Evolutionary conservation across 1,140 invertebrate genomes (phyloP).

Genomic region (Lordiphosa clarofinis): DNA sequence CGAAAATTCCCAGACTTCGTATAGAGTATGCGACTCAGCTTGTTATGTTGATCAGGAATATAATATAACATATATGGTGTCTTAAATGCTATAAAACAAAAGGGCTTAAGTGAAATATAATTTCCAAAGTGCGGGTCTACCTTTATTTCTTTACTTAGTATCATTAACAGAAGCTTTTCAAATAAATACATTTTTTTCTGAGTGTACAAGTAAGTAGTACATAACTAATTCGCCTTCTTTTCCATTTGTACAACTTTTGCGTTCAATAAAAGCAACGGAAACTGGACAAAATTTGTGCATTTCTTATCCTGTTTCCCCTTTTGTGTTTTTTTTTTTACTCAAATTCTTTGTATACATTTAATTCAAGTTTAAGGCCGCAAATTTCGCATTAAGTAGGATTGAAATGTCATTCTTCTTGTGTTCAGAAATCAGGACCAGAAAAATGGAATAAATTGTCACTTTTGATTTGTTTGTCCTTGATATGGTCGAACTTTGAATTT

Average conservation of each 20-base stretch:
- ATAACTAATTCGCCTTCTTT: too few species aligned
- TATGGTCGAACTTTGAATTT: constrained; percentile 53
- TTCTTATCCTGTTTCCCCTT: constrained; percentile 26
- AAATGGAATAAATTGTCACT: constrained; percentile 50
- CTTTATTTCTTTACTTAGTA: too few species aligned
- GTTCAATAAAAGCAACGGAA: constrained; percentile 42
- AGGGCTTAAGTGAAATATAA: too few species aligned
- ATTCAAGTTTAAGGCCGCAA: background rate
- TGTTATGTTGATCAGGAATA: too few species aligned
- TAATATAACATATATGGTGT: too few species aligned
- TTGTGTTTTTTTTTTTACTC: background rate
- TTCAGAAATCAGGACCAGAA: constrained; percentile 49
- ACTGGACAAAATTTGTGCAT: constrained; percentile 34
- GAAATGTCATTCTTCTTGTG: constrained; percentile 19
- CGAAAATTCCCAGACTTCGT: too few species aligned
- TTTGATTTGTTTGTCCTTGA: constrained; percentile 74
- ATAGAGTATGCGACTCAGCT: too few species aligned
- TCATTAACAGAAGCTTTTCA: too few species aligned
- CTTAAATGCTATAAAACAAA: too few species aligned
- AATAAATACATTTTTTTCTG: too few species aligned
- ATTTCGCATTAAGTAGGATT: constrained; percentile 9
- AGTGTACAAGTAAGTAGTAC: too few species aligned
- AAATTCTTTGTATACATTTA: constrained; percentile 24
- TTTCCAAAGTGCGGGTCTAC: too few species aligned
- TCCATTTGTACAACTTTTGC: background rate